Conservation (phyloP, 1,140 invertebrate genomes). For the Nasonia longicornis region DNA sequence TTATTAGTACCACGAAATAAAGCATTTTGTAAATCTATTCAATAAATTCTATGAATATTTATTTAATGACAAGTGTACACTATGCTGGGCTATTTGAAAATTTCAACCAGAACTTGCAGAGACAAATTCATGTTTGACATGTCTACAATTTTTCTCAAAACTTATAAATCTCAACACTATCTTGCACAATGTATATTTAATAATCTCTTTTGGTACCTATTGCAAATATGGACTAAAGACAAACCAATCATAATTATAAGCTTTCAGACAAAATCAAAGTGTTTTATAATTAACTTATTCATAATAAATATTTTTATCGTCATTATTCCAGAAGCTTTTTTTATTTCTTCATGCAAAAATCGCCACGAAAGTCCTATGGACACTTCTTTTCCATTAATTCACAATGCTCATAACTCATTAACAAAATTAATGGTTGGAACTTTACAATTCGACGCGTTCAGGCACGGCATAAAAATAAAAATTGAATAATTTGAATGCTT, state of each 20-base stretch:
- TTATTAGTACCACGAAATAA: conserved; percentile 50
- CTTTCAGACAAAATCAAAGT: conserved; percentile 37
- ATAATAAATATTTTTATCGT: conserved; percentile 44
- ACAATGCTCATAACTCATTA: too few species aligned
- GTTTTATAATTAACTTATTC: conserved; percentile 44
- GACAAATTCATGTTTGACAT: conserved; percentile 17
- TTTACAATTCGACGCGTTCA: too few species aligned
- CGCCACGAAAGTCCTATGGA: too few species aligned
- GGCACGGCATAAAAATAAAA: background rate
- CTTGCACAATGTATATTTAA: conserved; percentile 32
- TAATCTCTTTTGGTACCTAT: conserved; percentile 25
- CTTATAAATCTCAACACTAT: conserved; percentile 28
- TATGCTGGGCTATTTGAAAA: conserved; percentile 8
- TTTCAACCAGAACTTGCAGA: conserved; percentile 3
- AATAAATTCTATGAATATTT: background rate
- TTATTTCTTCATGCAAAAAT: background rate
- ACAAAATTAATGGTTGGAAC: too few species aligned
- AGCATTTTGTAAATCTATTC: conserved; percentile 52
- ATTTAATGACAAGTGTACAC: conserved; percentile 1
- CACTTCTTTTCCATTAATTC: too few species aligned
- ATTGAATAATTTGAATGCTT: background rate
- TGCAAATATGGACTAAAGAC: conserved; percentile 28
- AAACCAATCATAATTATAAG: conserved; percentile 33
- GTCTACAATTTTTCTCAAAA: conserved; percentile 30
- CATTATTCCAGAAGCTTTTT: conserved; percentile 29